phyloP scores from a whole-genome alignment of 2,113 vertebrate species.

The Psilopsiagon aurifrons region DNA sequence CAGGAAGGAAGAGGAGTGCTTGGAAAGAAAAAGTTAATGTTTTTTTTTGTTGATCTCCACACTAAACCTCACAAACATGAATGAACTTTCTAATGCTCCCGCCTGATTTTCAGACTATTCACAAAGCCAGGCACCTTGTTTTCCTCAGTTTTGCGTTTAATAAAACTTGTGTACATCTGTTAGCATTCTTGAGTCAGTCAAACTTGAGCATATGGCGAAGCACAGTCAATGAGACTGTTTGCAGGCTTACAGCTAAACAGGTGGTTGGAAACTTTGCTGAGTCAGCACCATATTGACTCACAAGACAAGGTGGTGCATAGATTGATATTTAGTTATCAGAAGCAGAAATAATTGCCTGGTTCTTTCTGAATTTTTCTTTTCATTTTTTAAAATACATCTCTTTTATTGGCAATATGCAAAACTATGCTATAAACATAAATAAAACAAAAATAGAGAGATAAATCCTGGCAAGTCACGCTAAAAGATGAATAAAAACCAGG shows the following conservation, averaged over 20 bases:
- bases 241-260: neutral
- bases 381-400: neutral
- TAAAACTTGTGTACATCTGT: neutral
- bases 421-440: neutral
- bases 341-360: neutral
- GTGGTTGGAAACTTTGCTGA: neutral
- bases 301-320: neutral
- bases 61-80: neutral
- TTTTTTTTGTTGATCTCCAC: neutral
- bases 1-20: neutral
- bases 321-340: neutral
- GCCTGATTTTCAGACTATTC: neutral
- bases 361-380: neutral
- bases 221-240: neutral
- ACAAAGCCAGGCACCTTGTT: neutral
- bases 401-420: neutral
- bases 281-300: neutral
- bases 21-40: neutral
- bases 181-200: neutral
- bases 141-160: neutral
- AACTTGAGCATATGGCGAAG: neutral
- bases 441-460: neutral
- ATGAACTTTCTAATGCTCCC: neutral
- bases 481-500: neutral
- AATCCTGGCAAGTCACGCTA: neutral